A percentile compares a stretch with the other conserved stretches of the same genome.
Conservation (phyloP, 2,797 vertebrate species). For the Echeneis naucrates region DNA sequence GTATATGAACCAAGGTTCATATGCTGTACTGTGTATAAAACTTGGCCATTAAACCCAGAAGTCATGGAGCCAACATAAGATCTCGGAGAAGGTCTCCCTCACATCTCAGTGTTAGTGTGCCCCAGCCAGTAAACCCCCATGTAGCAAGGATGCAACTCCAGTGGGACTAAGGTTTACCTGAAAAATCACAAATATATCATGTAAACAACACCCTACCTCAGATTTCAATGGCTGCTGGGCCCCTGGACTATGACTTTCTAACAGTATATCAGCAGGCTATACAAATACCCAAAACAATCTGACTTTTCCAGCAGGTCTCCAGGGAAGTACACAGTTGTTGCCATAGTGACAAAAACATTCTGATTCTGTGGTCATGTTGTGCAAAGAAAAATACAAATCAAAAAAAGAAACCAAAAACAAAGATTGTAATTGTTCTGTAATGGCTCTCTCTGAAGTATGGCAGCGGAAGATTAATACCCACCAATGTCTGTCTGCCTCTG, state of each 20-base stretch:
- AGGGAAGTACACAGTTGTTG: conserved; percentile 36
- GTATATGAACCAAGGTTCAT: not conserved
- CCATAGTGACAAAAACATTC: conserved; percentile 60
- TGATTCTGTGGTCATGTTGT: conserved; percentile 19
- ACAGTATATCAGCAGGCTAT: not conserved
- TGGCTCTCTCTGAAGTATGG: not conserved
- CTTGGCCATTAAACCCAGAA: not conserved
- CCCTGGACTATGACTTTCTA: not conserved
- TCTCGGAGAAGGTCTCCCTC: not conserved
- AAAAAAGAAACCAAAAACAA: too few species aligned
- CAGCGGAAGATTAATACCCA: conserved; percentile 35
- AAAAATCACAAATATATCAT: conserved; percentile 8
- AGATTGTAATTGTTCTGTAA: conserved; percentile 1
- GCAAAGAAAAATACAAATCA: not conserved
- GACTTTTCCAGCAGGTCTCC: conserved; percentile 27
- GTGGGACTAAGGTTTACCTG: not conserved
- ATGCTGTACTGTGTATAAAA: not conserved
- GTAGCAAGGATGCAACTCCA: not conserved
- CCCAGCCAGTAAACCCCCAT: not conserved
- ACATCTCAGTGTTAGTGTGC: not conserved
- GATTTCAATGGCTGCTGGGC: conserved; percentile 13
- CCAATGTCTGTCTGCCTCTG: conserved; percentile 13
- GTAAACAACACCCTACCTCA: conserved; percentile 61
- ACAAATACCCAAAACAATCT: not conserved
- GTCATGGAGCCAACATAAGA: not conserved